A percentile compares a stretch with the other conserved stretches of the same genome.
phyloP scores from a whole-genome alignment of 2,113 vertebrate genomes.

The Athene noctua region DNA sequence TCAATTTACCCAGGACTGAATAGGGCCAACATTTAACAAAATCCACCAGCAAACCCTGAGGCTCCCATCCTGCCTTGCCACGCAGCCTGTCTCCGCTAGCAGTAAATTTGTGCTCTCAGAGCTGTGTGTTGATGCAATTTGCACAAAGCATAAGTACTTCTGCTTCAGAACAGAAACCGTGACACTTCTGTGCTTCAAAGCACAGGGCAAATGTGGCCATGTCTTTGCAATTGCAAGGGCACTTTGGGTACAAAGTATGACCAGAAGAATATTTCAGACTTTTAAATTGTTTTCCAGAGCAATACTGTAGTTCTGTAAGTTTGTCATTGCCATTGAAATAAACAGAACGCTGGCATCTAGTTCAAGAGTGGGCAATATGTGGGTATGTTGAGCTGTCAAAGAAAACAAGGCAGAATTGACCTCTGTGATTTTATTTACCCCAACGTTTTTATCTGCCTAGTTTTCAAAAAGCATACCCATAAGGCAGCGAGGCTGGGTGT shows the following conservation, averaged over 20 bases:
- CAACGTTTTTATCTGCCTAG: background rate
- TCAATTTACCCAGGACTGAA: background rate
- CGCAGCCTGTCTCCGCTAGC: fast-evolving
- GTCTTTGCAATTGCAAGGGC: background rate
- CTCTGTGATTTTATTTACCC: background rate
- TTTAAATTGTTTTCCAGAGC: background rate
- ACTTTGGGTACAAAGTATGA: background rate
- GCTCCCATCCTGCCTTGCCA: background rate
- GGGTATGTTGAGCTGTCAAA: background rate
- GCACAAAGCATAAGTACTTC: background rate
- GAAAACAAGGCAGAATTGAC: background rate
- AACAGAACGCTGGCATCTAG: background rate
- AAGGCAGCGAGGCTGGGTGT: background rate
- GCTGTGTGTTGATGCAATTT: background rate
- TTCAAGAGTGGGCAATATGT: background rate
- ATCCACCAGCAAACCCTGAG: background rate
- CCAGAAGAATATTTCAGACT: background rate
- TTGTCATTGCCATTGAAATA: background rate
- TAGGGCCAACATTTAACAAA: background rate
- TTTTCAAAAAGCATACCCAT: background rate
- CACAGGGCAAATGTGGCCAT: background rate
- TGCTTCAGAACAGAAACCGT: background rate
- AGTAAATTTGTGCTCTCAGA: background rate
- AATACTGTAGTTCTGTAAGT: background rate
- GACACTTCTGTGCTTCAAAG: background rate